Conservation (phyloP, 2,888 invertebrate genomes). For the Saturnia japonica region DNA sequence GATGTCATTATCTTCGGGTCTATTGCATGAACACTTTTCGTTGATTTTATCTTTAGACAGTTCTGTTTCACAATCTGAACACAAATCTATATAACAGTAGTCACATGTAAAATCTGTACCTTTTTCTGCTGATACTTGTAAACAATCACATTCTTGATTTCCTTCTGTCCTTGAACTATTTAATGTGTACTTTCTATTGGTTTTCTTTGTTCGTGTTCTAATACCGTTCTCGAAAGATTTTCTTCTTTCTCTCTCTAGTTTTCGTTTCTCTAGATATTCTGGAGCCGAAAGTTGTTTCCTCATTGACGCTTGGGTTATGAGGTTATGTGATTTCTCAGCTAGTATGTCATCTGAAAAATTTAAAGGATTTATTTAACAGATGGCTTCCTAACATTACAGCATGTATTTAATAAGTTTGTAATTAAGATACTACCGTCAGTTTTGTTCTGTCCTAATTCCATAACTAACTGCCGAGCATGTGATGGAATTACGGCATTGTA, state of each 20-base stretch:
- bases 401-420: background rate
- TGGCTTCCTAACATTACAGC: background rate
- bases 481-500: slow-evolving; percentile 96
- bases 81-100: slow-evolving; percentile 68
- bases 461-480: slow-evolving; percentile 95
- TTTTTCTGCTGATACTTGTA: slow-evolving; percentile 67
- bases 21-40: slow-evolving; percentile 58
- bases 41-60: slow-evolving; percentile 54
- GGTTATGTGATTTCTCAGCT: slow-evolving; percentile 82
- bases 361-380: background rate
- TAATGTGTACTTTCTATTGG: slow-evolving; percentile 70
- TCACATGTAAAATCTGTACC: slow-evolving; percentile 74
- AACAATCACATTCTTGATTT: slow-evolving; percentile 65
- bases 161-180: slow-evolving; percentile 53
- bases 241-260: slow-evolving; percentile 86
- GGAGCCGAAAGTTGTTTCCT: slow-evolving; percentile 92
- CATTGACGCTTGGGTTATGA: slow-evolving; percentile 82
- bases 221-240: slow-evolving; percentile 84
- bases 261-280: slow-evolving; percentile 93
- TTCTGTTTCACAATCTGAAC: slow-evolving; percentile 73
- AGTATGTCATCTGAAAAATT: slow-evolving; percentile 81
- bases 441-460: slow-evolving; percentile 91
- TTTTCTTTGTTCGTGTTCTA: slow-evolving; percentile 82
- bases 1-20: slow-evolving; percentile 46
- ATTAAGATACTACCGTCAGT: slow-evolving; percentile 80